Percentiles rank a stretch among this genome's conserved stretches.
These are phyloP conservation scores for Acanthaster planci DNA, from an alignment of 35 echinoderm and acorn worm genomes.

Conservation along the genomic window DNA sequence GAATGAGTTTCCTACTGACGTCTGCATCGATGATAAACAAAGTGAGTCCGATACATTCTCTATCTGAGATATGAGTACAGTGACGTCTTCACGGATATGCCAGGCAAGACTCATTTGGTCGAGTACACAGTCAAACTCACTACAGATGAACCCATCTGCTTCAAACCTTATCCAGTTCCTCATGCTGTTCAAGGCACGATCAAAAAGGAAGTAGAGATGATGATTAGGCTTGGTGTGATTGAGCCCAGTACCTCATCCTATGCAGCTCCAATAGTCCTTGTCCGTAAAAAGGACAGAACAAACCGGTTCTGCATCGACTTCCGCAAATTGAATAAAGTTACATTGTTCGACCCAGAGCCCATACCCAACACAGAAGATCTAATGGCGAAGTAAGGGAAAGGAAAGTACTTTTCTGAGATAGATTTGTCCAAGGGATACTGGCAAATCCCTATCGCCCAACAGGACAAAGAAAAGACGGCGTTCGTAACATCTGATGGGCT, in stretches of 20 bases:
- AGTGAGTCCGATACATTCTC: background rate
- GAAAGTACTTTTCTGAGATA: conserved; percentile 41
- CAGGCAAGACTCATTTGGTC: conserved; percentile 3
- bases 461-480: conserved; percentile 58
- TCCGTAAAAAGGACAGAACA: conserved; percentile 48
- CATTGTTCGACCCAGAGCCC: conserved; percentile 62
- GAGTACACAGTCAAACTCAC: conserved; percentile 33
- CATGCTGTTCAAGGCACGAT: conserved; percentile 15
- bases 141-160: conserved; percentile 24
- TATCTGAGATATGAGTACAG: conserved; percentile 8
- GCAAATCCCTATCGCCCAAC: conserved; percentile 54
- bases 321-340: conserved; percentile 30
- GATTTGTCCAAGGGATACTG: conserved; percentile 66
- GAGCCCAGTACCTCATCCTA: conserved; percentile 48
- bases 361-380: conserved; percentile 29
- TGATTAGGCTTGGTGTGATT: conserved; percentile 58
- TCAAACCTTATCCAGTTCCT: conserved; percentile 44
- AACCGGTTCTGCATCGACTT: conserved; percentile 49
- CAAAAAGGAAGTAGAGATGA: conserved; percentile 38
- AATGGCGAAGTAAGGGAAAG: conserved; percentile 21
- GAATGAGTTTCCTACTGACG: conserved; percentile 21
- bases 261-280: conserved; percentile 38
- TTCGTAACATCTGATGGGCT: conserved; percentile 53
- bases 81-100: conserved; percentile 52
- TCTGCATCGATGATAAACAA: background rate